Base-by-base conservation (phyloP, 2,797 vertebrate species). In the Phrynocephalus forsythii region DNA sequence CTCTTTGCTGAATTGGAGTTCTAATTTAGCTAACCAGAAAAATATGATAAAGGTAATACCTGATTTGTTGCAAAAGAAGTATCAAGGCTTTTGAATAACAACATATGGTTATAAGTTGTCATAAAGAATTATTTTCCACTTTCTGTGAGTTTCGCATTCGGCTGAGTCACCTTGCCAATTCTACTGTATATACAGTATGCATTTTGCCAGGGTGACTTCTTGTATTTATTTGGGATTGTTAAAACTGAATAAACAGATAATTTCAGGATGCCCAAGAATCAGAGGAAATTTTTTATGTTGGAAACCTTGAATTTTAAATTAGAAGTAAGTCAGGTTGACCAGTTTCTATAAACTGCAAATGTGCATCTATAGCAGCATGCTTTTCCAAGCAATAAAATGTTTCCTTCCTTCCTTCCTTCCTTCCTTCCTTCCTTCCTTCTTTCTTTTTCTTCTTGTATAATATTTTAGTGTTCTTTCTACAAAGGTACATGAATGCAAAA, bases 11-110 rank as follows among this genome's bases (percentile, higher is more conserved):
- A 0, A 89, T 86, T 90, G 28, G 13, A 72, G 28, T 66, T 82
- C 28, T 88, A 0, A 26, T 90, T 86, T 91, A 24, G 38, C 20
- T 2, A 15, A 38, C 0, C 26, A 10, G 73, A 52, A 77, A 26
- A 75, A 0, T 44, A 44, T n/a, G 5, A 48, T 87, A n/a, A 18
- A 67, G 1, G 10, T 0, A 0, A 7, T 24, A n/a, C 11, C 11
- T 38, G 63, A 48, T 69, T 84, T 26, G 2, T 18, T 22, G 30
- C 67, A 80, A 52, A 28, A 9, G n/a, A 88, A 5, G 11, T 60
- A 71, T 81, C 9, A 11, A 56, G 52, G 38, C 38, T 44, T 67
- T 48, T 67, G 63, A 67, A 48, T 44, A 67, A 38, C 44, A 22
- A 67, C 4, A 81, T 6, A 79, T 44, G 33, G n/a, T 16, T 81